Percentiles rank a stretch among this genome's conserved stretches.
Evolutionary conservation across 2,888 invertebrate genomes (phyloP).

Genomic region (Tipula confusa): DNA sequence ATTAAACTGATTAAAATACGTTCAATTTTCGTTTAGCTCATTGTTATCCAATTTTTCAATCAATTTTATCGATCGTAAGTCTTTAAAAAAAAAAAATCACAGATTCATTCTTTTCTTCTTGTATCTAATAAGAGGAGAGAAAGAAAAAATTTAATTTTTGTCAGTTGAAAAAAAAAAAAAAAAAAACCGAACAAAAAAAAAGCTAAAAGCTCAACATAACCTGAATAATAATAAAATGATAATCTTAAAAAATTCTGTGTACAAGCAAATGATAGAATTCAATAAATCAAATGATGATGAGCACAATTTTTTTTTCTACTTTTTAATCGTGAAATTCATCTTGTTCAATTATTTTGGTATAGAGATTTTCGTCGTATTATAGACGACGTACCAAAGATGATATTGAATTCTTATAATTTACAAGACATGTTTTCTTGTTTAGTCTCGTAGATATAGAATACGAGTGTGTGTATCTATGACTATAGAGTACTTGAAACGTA

Average conservation of each 20-base stretch:
- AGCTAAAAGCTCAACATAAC: constrained; percentile 3
- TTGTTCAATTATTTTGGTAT: background rate
- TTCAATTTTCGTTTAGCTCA: constrained; percentile 20
- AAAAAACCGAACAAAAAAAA: background rate
- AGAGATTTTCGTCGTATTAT: background rate
- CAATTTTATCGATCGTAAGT: constrained; percentile 20
- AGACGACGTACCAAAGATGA: background rate
- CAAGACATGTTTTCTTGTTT: background rate
- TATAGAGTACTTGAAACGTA: background rate
- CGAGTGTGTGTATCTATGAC: background rate
- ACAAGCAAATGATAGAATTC: constrained; percentile 6
- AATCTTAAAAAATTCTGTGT: background rate
- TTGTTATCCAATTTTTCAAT: constrained; percentile 25
- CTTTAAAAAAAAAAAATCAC: background rate
- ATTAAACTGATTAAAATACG: constrained; percentile 25
- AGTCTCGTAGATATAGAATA: background rate
- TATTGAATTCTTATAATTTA: background rate
- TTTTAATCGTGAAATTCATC: constrained; percentile 12
- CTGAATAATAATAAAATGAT: constrained; percentile 25
- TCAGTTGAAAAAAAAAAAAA: background rate
- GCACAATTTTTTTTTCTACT: background rate
- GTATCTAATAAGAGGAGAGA: background rate
- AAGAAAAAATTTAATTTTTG: constrained; percentile 7
- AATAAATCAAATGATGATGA: constrained; percentile 6
- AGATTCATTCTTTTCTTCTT: background rate